Evolutionary conservation across 2,113 vertebrate species (phyloP), one percentile per base, ranked within the genome.

Genomic region (Xiphophorus hellerii): DNA sequence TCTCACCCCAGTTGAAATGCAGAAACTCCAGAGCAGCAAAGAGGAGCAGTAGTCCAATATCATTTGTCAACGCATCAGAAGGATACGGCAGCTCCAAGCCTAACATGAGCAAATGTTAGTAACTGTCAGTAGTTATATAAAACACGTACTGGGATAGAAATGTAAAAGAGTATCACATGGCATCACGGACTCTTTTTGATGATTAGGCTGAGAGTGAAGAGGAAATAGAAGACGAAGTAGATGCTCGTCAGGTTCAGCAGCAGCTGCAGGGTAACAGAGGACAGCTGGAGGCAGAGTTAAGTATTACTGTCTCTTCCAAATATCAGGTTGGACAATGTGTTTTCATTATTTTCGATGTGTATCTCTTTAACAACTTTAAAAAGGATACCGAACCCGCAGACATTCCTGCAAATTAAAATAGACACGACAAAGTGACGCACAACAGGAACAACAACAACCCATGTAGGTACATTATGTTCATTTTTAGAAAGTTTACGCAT

Each of bases 141-240:
- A 25, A 64, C 27, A 51, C 39, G n/a, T 22, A 30, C 17, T 48
- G 44, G 44, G 44, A 69, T 33, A 51, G 25, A 27, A 25, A 3
- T 17, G 8, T 44, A 31, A 8, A 25, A 29, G 25, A 44, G 51
- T 25, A n/a, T 8, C 0, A 39, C 35, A 25, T 13, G 14, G 31
- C 17, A 42, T 35, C 6, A 93, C 97, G 96, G 89, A 97, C 96
- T 96, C 89, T 98, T 97, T 79, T 94, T 96, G 73, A 93, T 58
- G 54, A 96, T 90, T 89, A 96, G 84, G 10, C 94, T 83, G 3
- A 97, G 91, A 0, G 92, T 95, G 10, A 89, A 93, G 30, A 95
- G 31, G 87, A 96, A 94, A 72, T 97, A 96, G 27, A 97, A 94
- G 66, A 89, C 20, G 39, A 78, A 93, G 75, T 94, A 97, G 3